Base-by-base conservation (phyloP, 2,888 invertebrate species). In the Euclidia mi region DNA sequence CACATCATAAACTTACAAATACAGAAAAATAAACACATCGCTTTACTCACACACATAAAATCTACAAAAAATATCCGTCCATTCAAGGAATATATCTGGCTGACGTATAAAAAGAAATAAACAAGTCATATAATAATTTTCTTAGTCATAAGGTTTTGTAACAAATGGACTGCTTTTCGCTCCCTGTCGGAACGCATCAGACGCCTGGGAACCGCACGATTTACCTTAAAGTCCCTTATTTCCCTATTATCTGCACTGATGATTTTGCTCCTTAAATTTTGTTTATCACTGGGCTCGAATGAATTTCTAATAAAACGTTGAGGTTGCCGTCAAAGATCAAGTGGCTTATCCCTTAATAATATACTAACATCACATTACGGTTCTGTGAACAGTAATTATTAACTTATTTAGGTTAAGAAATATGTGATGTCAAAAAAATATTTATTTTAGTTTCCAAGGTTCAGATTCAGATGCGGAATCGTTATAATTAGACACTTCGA, bases 221-320 rank as follows among this genome's bases (percentile, higher is more conserved):
- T 57, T 71, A 63, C 51, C 53, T 55, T 31, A 12, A 14, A 1
- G 4, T 1, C 45, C 37, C 43, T 42, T 45, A 58, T 57, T 44
- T 64, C 64, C 50, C 43, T 60, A 69, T 60, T 65, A 60, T 70
- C 44, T 53, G 64, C 55, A 11, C 42, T 51, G 51, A 64, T 69
- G 64, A 56, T 49, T 63, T 12, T 34, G 11, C 15, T 34, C 20
- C 10, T 20, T 18, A 20, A 34, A 7, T 17, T 34, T 44, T 10
- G 1, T 29, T 34, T n/a, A n/a, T n/a, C n/a, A n/a, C n/a, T n/a
- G n/a, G n/a, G n/a, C n/a, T 34, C 11, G 11, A 32, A 38, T 38
- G 1, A 38, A 38, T 14, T 25, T 25, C 20, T 25, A 7, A 25
- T 25, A 25, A 6, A 25, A 25, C 20, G 6, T 3, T 7, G 20